Base-by-base conservation (phyloP, 2,888 invertebrate species). In the Drosophila rellima region DNA sequence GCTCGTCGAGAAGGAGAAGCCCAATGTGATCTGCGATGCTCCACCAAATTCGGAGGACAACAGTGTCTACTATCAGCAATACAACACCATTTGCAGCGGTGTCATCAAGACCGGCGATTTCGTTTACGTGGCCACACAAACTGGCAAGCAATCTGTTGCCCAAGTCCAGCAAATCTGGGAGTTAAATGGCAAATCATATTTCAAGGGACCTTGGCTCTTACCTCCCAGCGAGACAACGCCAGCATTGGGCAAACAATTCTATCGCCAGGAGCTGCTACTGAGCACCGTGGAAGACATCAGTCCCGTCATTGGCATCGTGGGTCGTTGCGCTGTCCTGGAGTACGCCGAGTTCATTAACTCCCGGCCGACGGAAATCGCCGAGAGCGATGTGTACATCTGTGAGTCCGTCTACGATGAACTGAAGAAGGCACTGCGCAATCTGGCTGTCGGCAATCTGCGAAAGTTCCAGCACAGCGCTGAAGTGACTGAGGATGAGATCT, bases 161-260 rank as follows among this genome's bases (percentile, higher is more conserved):
- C 96, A 98, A 92, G 96, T 99, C 75, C 98, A 99, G 91, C 96
- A 96, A 66, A 96, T 99, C 91, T 99, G 98, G 98, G 97, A 97
- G 88, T 97, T 97, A 92, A 97, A 97, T 90, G 97, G 97, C 52
- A 96, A 97, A 91, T 96, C 96, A 57, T 98, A 96, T 91, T 98
- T 99, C 93, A 97, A 97, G 71, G 99, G 99, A 0, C 98, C 98
- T 0, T 98, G 97, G 96, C 95, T 99, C 79, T 95, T 99, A 59
- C 95, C 96, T 51, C 98, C 99, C 0, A 94, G 95, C 1, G 99
- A 99, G 92, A 96, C 98, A 13, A 95, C 96, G 11, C 96, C 97
- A 88, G 94, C 96, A 4, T 95, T 96, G 10, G 95, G 94, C 18
- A 93, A 95, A 93, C 94, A 97, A 51, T 98, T 98, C 93, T 99